A percentile compares a stretch with the other conserved stretches of the same genome.
These are phyloP conservation scores for Habrosyne pyritoides DNA, from an alignment of 2,888 invertebrate species.

Conservation along the genomic window DNA sequence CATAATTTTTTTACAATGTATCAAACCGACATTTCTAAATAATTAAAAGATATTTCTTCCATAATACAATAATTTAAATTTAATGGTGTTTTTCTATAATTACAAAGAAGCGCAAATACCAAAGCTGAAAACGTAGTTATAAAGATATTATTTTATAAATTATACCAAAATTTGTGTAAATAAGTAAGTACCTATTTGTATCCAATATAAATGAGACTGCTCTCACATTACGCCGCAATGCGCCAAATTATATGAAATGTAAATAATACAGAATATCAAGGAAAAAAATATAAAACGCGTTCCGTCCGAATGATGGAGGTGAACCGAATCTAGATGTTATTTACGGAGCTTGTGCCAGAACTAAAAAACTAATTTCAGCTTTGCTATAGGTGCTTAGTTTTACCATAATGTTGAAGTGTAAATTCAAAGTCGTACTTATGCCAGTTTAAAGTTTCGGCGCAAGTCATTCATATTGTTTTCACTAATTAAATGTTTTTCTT, in stretches of 20 bases:
- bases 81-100: not conserved
- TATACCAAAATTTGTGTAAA: conserved; percentile 24
- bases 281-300: conserved; percentile 8
- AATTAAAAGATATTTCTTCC: not conserved
- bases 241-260: not conserved
- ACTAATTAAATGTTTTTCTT: too few species aligned
- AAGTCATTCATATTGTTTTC: too few species aligned
- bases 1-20: not conserved
- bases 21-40: not conserved
- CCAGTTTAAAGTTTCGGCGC: too few species aligned
- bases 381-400: too few species aligned
- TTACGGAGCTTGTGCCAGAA: not conserved
- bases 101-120: not conserved
- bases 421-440: too few species aligned
- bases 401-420: too few species aligned
- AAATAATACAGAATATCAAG: conserved; percentile 7
- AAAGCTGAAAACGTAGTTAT: conserved; percentile 13
- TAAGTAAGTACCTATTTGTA: conserved; percentile 9
- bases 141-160: conserved; percentile 25
- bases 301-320: not conserved
- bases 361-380: too few species aligned
- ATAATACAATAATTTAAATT: not conserved
- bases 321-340: not conserved
- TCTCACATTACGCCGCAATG: conserved; percentile 19
- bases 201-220: conserved; percentile 11